Evolutionary conservation across 2,797 vertebrate species (phyloP).

Genomic region (Spea hammondii): DNA sequence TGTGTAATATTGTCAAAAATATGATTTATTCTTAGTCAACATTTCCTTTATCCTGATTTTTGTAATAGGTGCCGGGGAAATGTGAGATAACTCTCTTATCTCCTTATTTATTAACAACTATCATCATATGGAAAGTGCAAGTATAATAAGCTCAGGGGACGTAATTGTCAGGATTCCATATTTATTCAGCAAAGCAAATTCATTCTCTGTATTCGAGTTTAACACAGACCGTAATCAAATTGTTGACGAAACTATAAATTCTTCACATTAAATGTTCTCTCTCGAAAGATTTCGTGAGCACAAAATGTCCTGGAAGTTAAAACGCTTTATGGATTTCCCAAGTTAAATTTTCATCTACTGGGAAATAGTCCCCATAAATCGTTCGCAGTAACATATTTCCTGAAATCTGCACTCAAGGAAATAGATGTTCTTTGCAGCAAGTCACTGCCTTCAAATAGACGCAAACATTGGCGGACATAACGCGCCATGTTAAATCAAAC

Average conservation of each 20-base stretch:
- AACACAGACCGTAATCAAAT: neutral
- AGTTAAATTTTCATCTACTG: slow-evolving; percentile 37
- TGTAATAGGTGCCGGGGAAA: too few relatives aligned
- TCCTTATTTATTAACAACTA: too few relatives aligned
- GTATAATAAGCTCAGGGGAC: too few relatives aligned
- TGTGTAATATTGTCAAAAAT: too few relatives aligned
- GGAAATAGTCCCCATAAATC: slow-evolving; percentile 35
- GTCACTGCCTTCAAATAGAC: slow-evolving; percentile 23
- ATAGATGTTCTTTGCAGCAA: slow-evolving; percentile 29
- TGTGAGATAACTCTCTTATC: too few relatives aligned
- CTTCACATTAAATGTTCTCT: slow-evolving; percentile 4
- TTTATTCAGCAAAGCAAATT: too few relatives aligned
- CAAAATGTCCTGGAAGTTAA: slow-evolving; percentile 39
- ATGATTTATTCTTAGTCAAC: too few relatives aligned
- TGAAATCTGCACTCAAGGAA: slow-evolving; percentile 31
- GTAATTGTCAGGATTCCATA: too few relatives aligned
- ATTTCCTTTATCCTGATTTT: too few relatives aligned
- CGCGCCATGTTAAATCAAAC: slow-evolving; percentile 2
- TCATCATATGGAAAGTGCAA: too few relatives aligned
- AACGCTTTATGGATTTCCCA: slow-evolving; percentile 41
- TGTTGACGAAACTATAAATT: slow-evolving; percentile 25
- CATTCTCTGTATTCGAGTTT: neutral
- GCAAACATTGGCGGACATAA: slow-evolving; percentile 27
- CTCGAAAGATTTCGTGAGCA: neutral
- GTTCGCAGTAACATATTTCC: slow-evolving; percentile 26